Conservation (phyloP, 2,113 vertebrate genomes). For the Psammodynastes pulverulentus region DNA sequence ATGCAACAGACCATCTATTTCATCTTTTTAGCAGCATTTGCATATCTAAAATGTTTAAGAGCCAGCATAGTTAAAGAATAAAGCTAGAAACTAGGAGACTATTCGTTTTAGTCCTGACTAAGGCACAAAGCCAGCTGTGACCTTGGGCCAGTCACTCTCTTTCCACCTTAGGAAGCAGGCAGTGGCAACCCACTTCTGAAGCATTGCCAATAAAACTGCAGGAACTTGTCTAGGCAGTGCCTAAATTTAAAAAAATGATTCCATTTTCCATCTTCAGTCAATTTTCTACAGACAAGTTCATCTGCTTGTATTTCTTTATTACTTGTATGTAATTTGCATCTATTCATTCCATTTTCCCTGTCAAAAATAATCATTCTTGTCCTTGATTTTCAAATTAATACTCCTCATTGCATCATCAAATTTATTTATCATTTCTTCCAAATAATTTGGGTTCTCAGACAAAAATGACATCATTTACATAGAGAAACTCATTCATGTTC, state of each 20-base stretch:
- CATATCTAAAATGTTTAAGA: not conserved
- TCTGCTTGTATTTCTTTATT: too few species aligned
- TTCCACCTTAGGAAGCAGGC: not conserved
- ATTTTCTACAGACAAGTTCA: not conserved
- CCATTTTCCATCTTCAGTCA: not conserved
- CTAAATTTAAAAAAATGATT: not conserved
- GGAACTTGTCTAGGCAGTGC: not conserved
- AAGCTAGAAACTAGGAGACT: not conserved
- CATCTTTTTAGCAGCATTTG: not conserved
- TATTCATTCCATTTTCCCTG: not conserved
- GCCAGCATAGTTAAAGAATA: not conserved
- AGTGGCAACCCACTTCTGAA: not conserved
- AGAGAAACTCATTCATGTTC: not conserved
- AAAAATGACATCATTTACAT: not conserved
- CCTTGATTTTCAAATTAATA: not conserved
- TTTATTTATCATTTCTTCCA: not conserved
- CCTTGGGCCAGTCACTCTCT: not conserved
- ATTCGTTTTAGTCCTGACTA: not conserved
- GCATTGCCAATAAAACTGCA: not conserved
- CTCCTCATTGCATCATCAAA: not conserved
- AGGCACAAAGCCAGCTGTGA: not conserved
- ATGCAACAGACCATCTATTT: not conserved
- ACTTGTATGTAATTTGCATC: too few species aligned
- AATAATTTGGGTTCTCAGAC: not conserved
- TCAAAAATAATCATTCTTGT: not conserved